phyloP scores from a whole-genome alignment of 1,140 invertebrate species.

The Apis laboriosa region DNA sequence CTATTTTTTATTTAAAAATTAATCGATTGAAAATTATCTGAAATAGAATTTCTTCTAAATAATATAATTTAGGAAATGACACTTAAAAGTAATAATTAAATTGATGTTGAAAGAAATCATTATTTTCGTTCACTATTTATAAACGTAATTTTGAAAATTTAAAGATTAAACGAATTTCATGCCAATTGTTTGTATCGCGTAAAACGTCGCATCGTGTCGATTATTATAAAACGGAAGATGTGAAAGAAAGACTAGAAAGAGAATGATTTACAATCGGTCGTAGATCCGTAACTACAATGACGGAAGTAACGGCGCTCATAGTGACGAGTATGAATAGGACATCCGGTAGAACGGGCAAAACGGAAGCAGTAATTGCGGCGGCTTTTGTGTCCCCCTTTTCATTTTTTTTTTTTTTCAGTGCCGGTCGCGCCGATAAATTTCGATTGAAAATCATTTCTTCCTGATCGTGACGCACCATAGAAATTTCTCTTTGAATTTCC shows the following conservation, averaged over 20 bases:
- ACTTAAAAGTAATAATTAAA: too few species aligned
- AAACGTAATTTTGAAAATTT: neutral
- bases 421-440: slow-evolving; percentile 45
- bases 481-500: slow-evolving; percentile 29
- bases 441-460: slow-evolving; percentile 40
- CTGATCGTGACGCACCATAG: neutral
- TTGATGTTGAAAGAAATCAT: too few species aligned
- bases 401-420: neutral
- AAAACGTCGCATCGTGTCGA: neutral
- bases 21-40: too few species aligned
- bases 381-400: slow-evolving; percentile 46
- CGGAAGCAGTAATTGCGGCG: slow-evolving; percentile 68
- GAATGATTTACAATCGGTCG: slow-evolving; percentile 29
- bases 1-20: too few species aligned
- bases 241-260: neutral
- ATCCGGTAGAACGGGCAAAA: slow-evolving; percentile 63
- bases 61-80: too few species aligned
- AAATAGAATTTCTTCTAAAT: too few species aligned
- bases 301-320: slow-evolving; percentile 69
- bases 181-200: too few species aligned
- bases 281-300: slow-evolving; percentile 62
- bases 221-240: neutral
- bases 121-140: too few species aligned
- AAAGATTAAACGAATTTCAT: neutral
- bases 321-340: slow-evolving; percentile 71